Percentiles rank a stretch among this genome's conserved stretches.
These are phyloP conservation scores for Erebia epiphron DNA, from an alignment of 2,888 invertebrate species.

Conservation along the genomic window DNA sequence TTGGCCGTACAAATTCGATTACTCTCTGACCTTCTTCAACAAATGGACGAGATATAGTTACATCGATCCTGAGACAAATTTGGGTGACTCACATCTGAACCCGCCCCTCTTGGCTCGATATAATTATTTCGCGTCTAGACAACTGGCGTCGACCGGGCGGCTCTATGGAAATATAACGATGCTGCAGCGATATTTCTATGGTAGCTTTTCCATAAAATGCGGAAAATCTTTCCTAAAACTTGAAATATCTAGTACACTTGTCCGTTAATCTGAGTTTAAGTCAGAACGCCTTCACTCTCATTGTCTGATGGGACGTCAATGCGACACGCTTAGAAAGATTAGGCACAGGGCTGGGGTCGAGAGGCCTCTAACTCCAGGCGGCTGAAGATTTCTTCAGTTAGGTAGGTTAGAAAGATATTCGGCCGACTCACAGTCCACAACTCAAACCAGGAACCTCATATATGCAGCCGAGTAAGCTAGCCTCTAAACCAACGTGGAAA, in stretches of 20 bases:
- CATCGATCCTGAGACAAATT: slow-evolving; percentile 73
- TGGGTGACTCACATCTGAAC: slow-evolving; percentile 73
- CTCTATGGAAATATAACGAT: slow-evolving; percentile 63
- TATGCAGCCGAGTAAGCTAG: too few relatives aligned
- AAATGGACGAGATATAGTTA: slow-evolving; percentile 57
- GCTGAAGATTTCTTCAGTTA: too few relatives aligned
- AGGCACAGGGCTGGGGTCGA: too few relatives aligned
- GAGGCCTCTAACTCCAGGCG: too few relatives aligned
- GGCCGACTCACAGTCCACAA: too few relatives aligned
- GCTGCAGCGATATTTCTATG: slow-evolving; percentile 54
- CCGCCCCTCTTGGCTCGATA: slow-evolving; percentile 71
- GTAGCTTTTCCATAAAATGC: slow-evolving; percentile 37
- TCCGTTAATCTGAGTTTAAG: too few relatives aligned
- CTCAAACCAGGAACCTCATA: too few relatives aligned
- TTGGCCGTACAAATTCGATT: slow-evolving; percentile 58
- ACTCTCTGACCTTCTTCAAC: slow-evolving; percentile 58
- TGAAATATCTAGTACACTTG: neutral
- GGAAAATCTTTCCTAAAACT: slow-evolving; percentile 14
- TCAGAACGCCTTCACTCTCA: too few relatives aligned
- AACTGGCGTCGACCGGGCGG: slow-evolving; percentile 72
- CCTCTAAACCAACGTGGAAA: too few relatives aligned
- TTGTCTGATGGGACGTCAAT: too few relatives aligned
- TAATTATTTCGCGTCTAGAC: slow-evolving; percentile 80
- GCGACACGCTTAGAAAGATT: too few relatives aligned
- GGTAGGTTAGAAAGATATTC: too few relatives aligned